A percentile compares a stretch with the other conserved stretches of the same genome.
These are phyloP conservation scores for Catocala nupta DNA, from an alignment of 2,888 invertebrate species.

Conservation along the genomic window DNA sequence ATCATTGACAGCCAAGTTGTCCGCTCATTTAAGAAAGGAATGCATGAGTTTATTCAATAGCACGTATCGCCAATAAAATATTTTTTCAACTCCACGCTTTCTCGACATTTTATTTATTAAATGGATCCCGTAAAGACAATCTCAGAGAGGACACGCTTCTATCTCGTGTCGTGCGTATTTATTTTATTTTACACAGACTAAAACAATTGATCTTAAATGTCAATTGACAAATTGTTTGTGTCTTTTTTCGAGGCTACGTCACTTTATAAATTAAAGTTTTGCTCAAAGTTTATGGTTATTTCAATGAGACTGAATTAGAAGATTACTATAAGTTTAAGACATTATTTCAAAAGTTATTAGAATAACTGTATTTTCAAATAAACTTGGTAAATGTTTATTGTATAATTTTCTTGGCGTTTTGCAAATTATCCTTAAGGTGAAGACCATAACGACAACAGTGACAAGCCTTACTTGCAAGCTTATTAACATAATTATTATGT, in stretches of 20 bases:
- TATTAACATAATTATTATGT: too few species aligned
- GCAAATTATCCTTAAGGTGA: too few species aligned
- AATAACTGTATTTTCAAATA: too few species aligned
- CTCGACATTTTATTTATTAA: conserved; percentile 18
- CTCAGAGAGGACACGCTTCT: conserved; percentile 10
- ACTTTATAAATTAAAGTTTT: conserved; percentile 18
- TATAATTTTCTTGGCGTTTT: too few species aligned
- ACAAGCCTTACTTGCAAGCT: too few species aligned
- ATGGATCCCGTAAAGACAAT: conserved; percentile 19
- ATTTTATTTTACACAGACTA: conserved; percentile 29
- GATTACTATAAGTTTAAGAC: neutral
- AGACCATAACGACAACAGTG: too few species aligned
- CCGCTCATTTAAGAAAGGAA: conserved; percentile 8
- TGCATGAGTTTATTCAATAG: conserved; percentile 22
- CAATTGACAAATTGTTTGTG: conserved; percentile 14
- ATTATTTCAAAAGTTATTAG: too few species aligned
- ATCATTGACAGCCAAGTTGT: conserved; percentile 55
- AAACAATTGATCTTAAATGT: conserved; percentile 20
- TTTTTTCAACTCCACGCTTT: conserved; percentile 11
- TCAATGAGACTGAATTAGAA: neutral
- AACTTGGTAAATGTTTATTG: too few species aligned
- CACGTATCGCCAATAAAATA: conserved; percentile 26
- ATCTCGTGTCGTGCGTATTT: conserved; percentile 5
- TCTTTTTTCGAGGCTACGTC: conserved; percentile 17
- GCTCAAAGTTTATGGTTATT: neutral